These are phyloP conservation scores for Drosophila ironensis DNA, from an alignment of 1,140 invertebrate genomes.

Conservation along the genomic window DNA sequence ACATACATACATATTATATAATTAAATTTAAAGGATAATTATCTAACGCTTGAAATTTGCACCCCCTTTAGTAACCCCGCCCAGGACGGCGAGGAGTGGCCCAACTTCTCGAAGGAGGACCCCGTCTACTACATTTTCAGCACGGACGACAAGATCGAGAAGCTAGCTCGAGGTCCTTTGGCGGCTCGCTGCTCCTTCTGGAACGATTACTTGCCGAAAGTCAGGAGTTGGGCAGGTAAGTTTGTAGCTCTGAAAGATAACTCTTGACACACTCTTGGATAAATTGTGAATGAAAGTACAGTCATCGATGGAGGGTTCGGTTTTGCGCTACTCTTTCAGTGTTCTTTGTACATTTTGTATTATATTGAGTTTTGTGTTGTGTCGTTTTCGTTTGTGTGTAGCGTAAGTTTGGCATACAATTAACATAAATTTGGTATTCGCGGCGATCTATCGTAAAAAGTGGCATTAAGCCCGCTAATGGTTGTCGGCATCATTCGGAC, in stretches of 20 bases:
- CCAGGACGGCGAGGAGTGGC: slow-evolving; percentile 92
- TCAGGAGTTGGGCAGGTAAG: slow-evolving; percentile 88
- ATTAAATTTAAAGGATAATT: no score
- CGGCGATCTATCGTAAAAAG: slow-evolving; percentile 54
- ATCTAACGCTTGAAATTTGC: no score
- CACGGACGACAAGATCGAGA: slow-evolving; percentile 85
- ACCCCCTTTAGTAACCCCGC: slow-evolving; percentile 91
- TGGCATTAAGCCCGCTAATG: slow-evolving; percentile 51
- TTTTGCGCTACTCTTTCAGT: slow-evolving; percentile 7
- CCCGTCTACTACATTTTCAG: slow-evolving; percentile 95
- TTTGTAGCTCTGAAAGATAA: slow-evolving; percentile 7
- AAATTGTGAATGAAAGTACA: slow-evolving; percentile 27
- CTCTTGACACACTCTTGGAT: slow-evolving; percentile 9
- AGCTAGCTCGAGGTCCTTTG: slow-evolving; percentile 89
- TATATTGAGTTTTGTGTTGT: slow-evolving; percentile 24
- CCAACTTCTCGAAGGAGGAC: slow-evolving; percentile 91
- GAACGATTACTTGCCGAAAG: slow-evolving; percentile 95
- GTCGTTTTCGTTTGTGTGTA: slow-evolving; percentile 44
- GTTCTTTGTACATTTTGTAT: slow-evolving; percentile 11
- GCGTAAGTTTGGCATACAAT: slow-evolving; percentile 54
- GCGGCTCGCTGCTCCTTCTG: slow-evolving; percentile 96
- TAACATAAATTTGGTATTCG: slow-evolving; percentile 62
- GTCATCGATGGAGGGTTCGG: slow-evolving; percentile 16
- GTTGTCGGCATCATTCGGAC: slow-evolving; percentile 41
- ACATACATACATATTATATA: no score